Base-by-base conservation (phyloP, 1,140 invertebrate species). In the Drosophila willistoni region DNA sequence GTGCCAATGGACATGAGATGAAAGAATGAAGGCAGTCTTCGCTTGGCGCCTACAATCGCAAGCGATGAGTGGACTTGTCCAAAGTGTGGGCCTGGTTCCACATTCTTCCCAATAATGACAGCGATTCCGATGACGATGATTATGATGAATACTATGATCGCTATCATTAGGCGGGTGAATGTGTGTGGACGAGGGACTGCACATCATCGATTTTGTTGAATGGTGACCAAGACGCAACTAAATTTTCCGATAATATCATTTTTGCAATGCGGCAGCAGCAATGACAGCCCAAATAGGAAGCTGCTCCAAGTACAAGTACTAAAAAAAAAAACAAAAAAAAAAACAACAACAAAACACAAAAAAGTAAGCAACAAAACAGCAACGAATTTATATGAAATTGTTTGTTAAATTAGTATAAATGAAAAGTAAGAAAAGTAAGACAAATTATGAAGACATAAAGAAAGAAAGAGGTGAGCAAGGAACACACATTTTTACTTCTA, bases 1-100 rank as follows among this genome's bases (percentile, higher is more conserved):
- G 90, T 7, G 57, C 89, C 33, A 91, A 91, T 89, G 90, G 81
- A 6, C 86, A 91, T 65, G 90, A 91, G 61, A 91, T 85, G 84
- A 91, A 91, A 61, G 87, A 91, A 91, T 89, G 84, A 90, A 87
- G 85, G 82, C 86, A 90, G 85, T 89, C 84, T 81, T 73, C 67
- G 77, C 84, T 89, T 90, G 84, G 85, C 85, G 81, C 84, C 81
- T 89, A 89, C 75, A 89, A 90, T 65, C 84, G 84, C 85, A 89
- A 89, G 54, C 84, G 84, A 89, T 89, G 84, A 89, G 84, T 84
- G 77, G 68, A 84, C 73, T 63, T 79, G 76, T 78, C 76, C 75
- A 71, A 69, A 44, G 47, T 79, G 75, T 79, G 76, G 76, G 76
- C 75, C 55, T 78, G 76, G 59, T 73, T 79, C 76, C 76, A 79